These are phyloP conservation scores for Cryptus viduatorius DNA, from an alignment of 2,888 invertebrate genomes.

Conservation along the genomic window DNA sequence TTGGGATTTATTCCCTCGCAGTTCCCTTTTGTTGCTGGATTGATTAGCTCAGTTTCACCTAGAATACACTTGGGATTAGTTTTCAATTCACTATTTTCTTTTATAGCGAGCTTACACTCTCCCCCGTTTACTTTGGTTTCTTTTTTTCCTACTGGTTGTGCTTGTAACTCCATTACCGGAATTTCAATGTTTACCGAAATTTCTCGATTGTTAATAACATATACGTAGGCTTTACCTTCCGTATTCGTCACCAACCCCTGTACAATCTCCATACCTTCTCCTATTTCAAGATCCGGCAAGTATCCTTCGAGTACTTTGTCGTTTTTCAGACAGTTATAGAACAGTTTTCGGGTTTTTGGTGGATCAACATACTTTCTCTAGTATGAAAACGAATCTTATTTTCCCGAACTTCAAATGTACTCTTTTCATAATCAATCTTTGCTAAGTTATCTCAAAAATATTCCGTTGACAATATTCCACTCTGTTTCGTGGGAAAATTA, in stretches of 20 bases:
- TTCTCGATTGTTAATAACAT: no score
- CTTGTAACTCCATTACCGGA: no score
- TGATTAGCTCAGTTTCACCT: no score
- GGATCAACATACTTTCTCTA: slow-evolving; percentile 32
- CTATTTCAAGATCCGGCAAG: slow-evolving; percentile 1
- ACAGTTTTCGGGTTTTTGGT: not conserved
- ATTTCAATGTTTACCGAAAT: no score
- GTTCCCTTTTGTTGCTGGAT: no score
- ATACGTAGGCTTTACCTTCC: slow-evolving; percentile 25
- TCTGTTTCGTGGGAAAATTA: slow-evolving; percentile 26
- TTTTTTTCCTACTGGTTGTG: not conserved
- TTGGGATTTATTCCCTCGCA: no score
- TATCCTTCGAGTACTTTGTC: slow-evolving; percentile 24
- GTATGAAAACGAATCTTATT: slow-evolving; percentile 15
- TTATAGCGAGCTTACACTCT: no score
- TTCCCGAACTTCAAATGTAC: slow-evolving; percentile 10
- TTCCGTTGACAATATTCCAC: slow-evolving; percentile 34
- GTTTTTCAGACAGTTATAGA: slow-evolving; percentile 20
- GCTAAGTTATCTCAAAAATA: slow-evolving; percentile 30
- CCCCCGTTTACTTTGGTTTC: no score
- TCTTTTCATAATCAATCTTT: slow-evolving; percentile 38
- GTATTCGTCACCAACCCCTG: slow-evolving; percentile 17
- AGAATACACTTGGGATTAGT: no score
- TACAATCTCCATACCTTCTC: slow-evolving; percentile 20
- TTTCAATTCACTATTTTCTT: no score